These are phyloP conservation scores for Camponotus vicinus DNA, from an alignment of 1,140 invertebrate species.

Conservation along the genomic window DNA sequence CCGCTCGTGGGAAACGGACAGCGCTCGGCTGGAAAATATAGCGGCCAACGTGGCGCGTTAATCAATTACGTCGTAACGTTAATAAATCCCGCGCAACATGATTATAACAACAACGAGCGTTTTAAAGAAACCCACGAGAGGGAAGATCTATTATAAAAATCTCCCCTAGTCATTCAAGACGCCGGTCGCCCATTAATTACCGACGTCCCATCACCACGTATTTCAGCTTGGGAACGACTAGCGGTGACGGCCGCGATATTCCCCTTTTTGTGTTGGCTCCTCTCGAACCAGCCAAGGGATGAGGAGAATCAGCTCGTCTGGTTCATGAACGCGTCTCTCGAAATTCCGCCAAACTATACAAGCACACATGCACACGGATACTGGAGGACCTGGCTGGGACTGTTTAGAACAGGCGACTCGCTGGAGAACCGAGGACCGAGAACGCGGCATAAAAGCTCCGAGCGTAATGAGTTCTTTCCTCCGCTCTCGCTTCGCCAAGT, in stretches of 20 bases:
- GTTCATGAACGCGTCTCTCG: not conserved
- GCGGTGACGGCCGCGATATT: constrained; percentile 28
- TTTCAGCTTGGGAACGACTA: not conserved
- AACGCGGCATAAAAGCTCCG: constrained; percentile 46
- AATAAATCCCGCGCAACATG: constrained; percentile 57
- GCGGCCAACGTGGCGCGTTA: constrained; percentile 37
- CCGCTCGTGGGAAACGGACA: not conserved
- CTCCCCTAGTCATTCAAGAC: constrained; percentile 38
- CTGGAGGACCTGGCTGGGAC: not conserved
- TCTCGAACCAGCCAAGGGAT: not conserved
- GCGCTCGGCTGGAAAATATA: constrained; percentile 29
- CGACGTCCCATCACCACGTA: constrained; percentile 50
- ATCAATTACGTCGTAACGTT: constrained; percentile 53
- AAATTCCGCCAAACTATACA: constrained; percentile 16
- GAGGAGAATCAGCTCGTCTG: not conserved
- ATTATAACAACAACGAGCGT: constrained; percentile 52
- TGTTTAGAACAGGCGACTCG: constrained; percentile 37
- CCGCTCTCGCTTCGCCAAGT: not conserved
- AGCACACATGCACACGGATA: not conserved
- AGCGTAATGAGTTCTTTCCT: constrained; percentile 60
- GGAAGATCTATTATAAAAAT: constrained; percentile 57
- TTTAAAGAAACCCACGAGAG: constrained; percentile 31
- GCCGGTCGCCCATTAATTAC: constrained; percentile 47
- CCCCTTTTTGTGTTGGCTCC: constrained; percentile 22
- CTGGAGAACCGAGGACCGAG: constrained; percentile 12